Base-by-base conservation (phyloP, 2,797 vertebrate species). In the Coregonus suidteri region DNA sequence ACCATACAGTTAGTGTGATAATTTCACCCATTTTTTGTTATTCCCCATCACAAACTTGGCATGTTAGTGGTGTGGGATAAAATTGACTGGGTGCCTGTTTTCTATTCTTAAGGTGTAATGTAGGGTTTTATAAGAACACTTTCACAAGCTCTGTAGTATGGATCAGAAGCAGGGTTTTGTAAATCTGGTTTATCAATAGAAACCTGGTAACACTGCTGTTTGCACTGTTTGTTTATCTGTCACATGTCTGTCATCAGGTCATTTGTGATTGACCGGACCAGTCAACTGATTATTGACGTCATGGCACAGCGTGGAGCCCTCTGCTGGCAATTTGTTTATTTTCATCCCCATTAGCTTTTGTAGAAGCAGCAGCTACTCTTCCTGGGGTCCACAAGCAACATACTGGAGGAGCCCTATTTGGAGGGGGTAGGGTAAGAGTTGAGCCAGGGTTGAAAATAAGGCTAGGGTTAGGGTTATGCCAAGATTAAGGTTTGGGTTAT, bases 211-310 rank as follows among this genome's bases (percentile, higher is more conserved):
- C n/a, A 51, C 11, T 52, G 41, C 69, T 71, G 41, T 52, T 59
- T 59, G 56, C 56, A 59, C n/a, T 56, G 41, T 47, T 68, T 68
- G 31, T 68, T 25, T 47, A 41, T 81, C 81, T 85, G 75, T 81
- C 83, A 87, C 82, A 84, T 84, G 87, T 62, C 54, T 85, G 79
- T 81, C 82, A 85, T 82, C 79, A 85, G 54, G 56, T 74, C 72
- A 64, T 74, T 59, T 77, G 72, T 76, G 73, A 74, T 78, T 77
- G 75, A 74, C 81, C 73, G 9, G 31, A 66, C 41, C 16, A 34
- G 31, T 72, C 71, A 51, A 53, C 14, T 30, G 20, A 16, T 15
- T 54, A 30, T 53, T 54, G 67, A 65, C 31, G 37, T 65, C 18
- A 15, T 4, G 1, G 9, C 20, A 78, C 34, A 4, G 4, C 51